Conservation (phyloP, 2,888 invertebrate genomes). For the Mesorhabditis spiculigera region DNA sequence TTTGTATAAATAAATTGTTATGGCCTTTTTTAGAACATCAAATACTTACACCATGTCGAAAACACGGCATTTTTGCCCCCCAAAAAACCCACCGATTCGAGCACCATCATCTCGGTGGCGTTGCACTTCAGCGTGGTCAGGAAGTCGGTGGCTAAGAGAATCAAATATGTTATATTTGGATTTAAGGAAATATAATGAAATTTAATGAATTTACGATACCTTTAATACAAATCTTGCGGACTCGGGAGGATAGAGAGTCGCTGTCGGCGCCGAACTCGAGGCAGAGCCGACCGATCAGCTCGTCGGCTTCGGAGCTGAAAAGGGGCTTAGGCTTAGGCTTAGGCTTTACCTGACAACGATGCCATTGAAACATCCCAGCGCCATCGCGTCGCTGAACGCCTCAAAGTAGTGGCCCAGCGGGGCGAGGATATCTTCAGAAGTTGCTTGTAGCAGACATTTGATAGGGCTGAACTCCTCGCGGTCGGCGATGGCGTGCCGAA, state of each 20-base stretch:
- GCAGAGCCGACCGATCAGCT: not conserved
- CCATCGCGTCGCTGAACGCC: not conserved
- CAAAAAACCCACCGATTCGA: slow-evolving; percentile 2
- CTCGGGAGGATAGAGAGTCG: not conserved
- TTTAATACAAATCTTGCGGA: not conserved
- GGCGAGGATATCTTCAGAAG: not conserved
- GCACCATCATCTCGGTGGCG: not conserved
- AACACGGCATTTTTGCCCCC: not conserved
- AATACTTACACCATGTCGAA: no score
- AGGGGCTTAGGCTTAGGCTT: not conserved
- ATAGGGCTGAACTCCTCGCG: not conserved
- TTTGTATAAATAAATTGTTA: no score
- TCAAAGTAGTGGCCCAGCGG: not conserved
- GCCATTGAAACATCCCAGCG: not conserved
- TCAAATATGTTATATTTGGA: no score
- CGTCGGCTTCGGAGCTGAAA: slow-evolving; percentile 1
- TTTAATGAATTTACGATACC: not conserved
- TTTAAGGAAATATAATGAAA: not conserved
- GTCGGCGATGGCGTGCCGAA: not conserved
- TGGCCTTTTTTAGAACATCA: no score
- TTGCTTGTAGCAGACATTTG: no score
- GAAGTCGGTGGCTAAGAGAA: not conserved
- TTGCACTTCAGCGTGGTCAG: not conserved
- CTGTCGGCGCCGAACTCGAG: not conserved
- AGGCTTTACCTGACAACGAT: not conserved